These are phyloP conservation scores for Dolomedes plantarius DNA, from an alignment of 2,888 invertebrate species.

Conservation along the genomic window DNA sequence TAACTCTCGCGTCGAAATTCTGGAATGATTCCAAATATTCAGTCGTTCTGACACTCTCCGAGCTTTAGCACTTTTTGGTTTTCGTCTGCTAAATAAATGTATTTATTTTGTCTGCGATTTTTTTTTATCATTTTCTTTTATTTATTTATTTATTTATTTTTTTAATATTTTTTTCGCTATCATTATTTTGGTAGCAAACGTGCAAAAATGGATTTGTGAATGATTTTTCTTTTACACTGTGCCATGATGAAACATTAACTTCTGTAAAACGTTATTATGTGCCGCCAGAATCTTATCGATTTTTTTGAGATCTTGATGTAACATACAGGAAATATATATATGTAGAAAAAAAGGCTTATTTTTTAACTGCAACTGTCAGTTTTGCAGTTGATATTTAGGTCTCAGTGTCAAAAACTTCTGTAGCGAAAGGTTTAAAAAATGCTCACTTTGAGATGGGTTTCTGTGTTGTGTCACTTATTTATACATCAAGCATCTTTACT, in stretches of 20 bases:
- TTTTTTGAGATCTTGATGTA: not conserved
- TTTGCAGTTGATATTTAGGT: not conserved
- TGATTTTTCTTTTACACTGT: not conserved
- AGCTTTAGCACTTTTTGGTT: slow-evolving; percentile 12
- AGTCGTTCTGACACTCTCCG: slow-evolving; percentile 30
- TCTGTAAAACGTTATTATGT: not conserved
- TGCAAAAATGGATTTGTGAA: slow-evolving; percentile 9
- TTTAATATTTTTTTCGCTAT: not conserved
- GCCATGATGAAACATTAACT: slow-evolving; percentile 15
- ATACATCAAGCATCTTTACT: no score
- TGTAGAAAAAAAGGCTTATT: not conserved
- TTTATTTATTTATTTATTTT: not conserved
- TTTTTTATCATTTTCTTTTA: not conserved
- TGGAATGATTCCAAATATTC: slow-evolving; percentile 56
- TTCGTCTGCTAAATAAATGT: slow-evolving; percentile 48
- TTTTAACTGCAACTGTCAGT: not conserved
- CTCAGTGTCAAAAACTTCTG: not conserved
- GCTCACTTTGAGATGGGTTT: no score
- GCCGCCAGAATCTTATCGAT: not conserved
- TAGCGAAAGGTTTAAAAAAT: not conserved
- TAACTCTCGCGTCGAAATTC: slow-evolving; percentile 39
- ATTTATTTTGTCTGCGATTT: slow-evolving; percentile 45
- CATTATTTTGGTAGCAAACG: not conserved
- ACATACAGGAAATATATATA: not conserved
- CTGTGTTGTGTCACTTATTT: no score